Percentiles rank a stretch among this genome's conserved stretches.
Conservation (phyloP, 92 coral and sea anemone species). For the Phenganax marumi region DNA sequence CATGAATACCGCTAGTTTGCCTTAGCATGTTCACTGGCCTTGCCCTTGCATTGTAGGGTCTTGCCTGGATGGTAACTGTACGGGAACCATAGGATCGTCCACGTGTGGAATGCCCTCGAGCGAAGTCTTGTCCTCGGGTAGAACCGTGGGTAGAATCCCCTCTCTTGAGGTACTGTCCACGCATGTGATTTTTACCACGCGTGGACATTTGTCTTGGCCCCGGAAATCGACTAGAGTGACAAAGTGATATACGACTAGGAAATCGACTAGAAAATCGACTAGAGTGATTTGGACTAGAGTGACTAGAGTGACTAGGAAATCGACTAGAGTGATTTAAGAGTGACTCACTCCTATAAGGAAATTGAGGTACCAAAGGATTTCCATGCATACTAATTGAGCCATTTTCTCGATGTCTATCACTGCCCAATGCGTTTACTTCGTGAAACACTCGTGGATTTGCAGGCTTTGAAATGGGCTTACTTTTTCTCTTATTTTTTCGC, state of each 20-base stretch:
- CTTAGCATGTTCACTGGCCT: slow-evolving; percentile 5
- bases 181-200: not conserved
- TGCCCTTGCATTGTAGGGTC: too few relatives aligned
- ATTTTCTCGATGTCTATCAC: not conserved
- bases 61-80: slow-evolving; percentile 14
- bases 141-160: not conserved
- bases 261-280: not conserved
- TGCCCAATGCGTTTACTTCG: slow-evolving; percentile 27
- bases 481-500: not conserved
- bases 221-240: not conserved
- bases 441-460: not conserved
- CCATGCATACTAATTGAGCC: not conserved
- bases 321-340: not conserved
- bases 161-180: not conserved
- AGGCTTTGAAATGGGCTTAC: slow-evolving; percentile 3
- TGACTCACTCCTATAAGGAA: not conserved
- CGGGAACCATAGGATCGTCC: slow-evolving; percentile 6
- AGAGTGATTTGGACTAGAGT: too few relatives aligned
- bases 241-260: not conserved
- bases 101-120: not conserved
- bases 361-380: not conserved
- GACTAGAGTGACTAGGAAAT: not conserved
- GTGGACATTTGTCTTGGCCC: not conserved
- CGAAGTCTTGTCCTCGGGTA: not conserved
- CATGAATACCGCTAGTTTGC: not conserved